Evolutionary conservation across 1,140 invertebrate species (phyloP).

Genomic region (Sycophaga agraensis): DNA sequence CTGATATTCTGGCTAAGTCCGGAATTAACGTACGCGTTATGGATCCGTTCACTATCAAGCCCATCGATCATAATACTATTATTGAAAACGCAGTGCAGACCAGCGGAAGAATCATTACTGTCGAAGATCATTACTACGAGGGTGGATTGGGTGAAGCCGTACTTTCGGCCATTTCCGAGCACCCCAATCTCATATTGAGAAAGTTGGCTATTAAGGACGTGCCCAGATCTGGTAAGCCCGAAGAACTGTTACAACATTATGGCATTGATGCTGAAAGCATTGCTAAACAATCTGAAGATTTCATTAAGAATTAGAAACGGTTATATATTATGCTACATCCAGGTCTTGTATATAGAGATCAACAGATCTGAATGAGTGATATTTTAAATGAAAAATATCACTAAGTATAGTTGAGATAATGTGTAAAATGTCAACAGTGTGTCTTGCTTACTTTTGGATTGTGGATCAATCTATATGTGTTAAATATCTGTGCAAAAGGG

Average conservation of each 20-base stretch:
- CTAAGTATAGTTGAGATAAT: neutral
- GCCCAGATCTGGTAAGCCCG: slow-evolving; percentile 88
- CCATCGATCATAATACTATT: slow-evolving; percentile 81
- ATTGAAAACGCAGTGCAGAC: slow-evolving; percentile 76
- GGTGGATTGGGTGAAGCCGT: slow-evolving; percentile 97
- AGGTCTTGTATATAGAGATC: neutral
- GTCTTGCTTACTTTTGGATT: slow-evolving; percentile 13
- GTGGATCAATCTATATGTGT: slow-evolving; percentile 9
- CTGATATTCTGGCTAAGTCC: slow-evolving; percentile 69
- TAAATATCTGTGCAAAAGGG: neutral
- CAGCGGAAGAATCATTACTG: slow-evolving; percentile 83
- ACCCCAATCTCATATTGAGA: slow-evolving; percentile 76
- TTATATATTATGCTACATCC: neutral
- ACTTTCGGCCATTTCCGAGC: slow-evolving; percentile 72
- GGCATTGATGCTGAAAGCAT: slow-evolving; percentile 86
- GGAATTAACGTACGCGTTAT: slow-evolving; percentile 79
- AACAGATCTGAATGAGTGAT: neutral
- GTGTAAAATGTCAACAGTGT: neutral
- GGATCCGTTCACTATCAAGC: slow-evolving; percentile 96
- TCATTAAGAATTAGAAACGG: slow-evolving; percentile 64
- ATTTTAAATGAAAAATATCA: neutral
- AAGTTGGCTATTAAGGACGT: slow-evolving; percentile 83
- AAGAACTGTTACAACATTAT: slow-evolving; percentile 81
- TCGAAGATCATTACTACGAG: slow-evolving; percentile 96
- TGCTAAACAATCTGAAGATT: slow-evolving; percentile 67